Evolutionary conservation across 2,888 invertebrate genomes (phyloP), one percentile per base, ranked within the genome.

Genomic region (Alsophila aescularia): DNA sequence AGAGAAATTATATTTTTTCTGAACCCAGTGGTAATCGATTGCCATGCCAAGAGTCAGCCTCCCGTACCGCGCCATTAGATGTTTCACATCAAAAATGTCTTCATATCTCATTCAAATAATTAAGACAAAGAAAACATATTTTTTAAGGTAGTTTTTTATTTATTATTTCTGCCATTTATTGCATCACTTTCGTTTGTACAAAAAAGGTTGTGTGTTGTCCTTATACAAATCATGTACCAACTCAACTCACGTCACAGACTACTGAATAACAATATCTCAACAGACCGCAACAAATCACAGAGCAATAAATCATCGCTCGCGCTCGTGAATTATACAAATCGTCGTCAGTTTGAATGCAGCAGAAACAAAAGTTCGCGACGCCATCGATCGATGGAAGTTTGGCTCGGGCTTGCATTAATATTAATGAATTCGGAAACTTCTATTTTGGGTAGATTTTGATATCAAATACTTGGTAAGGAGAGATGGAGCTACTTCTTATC

Each of bases 301-400:
- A 13, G 24, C 18, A 21, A 48, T 48, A 48, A 36, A 36, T 50
- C 48, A 24, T 49, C 48, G 49, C 48, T 43, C 2, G 9, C 39
- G 13, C 54, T 49, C 48, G 12, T 44, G 15, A 45, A 45, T 45
- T 45, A 48, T 10, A 49, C 39, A 24, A 14, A 36, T 15, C 18
- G 18, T 27, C 18, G 2, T 7, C 24, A 24, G 41, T 42, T 35
- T 47, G 36, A 53, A 54, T 49, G 49, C 49, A 54, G 39, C n/a
- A 3, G 1, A 15, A 48, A 48, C 48, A 48, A 48, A 48, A 39
- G 31, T 40, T 48, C 12, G 39, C 40, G 31, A 39, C 14, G 12
- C 2, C 10, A 47, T 54, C 43, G 54, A 54, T 31, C 53, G 43
- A 14, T 15, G 32, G 34, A 27, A 13, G 52, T 48, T 52, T 48